Evolutionary conservation across 2,113 vertebrate genomes (phyloP), one percentile per base, ranked within the genome.

Genomic region (Cardinalis cardinalis): DNA sequence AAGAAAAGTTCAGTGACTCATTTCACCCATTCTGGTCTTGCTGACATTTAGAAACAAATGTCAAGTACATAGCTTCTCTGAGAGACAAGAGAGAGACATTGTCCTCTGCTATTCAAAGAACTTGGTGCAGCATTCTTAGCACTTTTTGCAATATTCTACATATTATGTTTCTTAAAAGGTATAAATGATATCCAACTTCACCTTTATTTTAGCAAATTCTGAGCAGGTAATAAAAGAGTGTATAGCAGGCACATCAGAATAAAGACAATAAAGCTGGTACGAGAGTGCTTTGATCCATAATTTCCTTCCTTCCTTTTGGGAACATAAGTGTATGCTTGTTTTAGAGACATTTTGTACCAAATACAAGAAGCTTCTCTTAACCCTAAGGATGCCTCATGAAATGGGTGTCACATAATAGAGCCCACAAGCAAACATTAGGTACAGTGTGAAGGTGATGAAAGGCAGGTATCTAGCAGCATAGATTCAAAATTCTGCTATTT

Each of bases 1-100:
- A 85, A 89, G 83, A 90, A 14, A 73, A 61, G 9, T 79, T 89
- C 38, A 82, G 46, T 79, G 82, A 60, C 26, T 91, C 41, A 82
- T 85, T 55, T 83, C 51, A 79, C 71, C 26, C 4, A 1, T 83
- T 75, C 59, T 65, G 59, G 40, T 83, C 59, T 61, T 75, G 41
- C 41, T 91, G 92, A 85, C 75, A 76, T 94, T 89, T 82, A 88
- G 63, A 87, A 84, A 85, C 46, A 91, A 89, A 89, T 69, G 63
- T 76, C 75, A 82, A 41, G 10, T 34, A 87, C 66, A 85, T 79
- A 44, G 41, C 16, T 65, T 85, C 51, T 53, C 38, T 58, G 51
- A 18, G 38, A 89, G 68, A 61, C n/a, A 68, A 36, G 41, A 69
- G 28, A 79, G 14, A 16, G 28, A 3, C 43, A 79, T 53, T 75